Percentiles rank a stretch among this genome's conserved stretches.
Evolutionary conservation across 2,113 vertebrate species (phyloP).

Genomic region (Oenanthe melanoleuca): DNA sequence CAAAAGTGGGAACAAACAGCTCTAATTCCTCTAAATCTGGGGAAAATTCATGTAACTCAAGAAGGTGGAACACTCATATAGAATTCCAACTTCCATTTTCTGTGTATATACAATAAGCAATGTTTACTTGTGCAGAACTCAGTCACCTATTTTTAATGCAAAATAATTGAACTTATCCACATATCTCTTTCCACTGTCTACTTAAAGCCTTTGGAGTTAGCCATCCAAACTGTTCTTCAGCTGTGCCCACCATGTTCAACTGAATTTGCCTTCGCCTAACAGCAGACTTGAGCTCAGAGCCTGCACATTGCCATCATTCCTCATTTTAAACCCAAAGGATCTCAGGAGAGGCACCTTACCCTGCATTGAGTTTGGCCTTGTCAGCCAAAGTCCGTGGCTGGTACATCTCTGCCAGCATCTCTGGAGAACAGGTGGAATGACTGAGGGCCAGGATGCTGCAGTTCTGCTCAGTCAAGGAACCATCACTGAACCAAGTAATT

Average conservation of each 20-base stretch:
- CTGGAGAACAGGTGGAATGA: slow-evolving; percentile 77
- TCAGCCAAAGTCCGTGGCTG: slow-evolving; percentile 86
- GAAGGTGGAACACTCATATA: neutral
- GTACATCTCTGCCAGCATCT: slow-evolving; percentile 86
- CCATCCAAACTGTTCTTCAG: neutral
- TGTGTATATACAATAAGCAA: neutral
- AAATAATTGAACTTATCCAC: neutral
- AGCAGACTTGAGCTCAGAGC: neutral
- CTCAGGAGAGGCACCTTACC: slow-evolving; percentile 73
- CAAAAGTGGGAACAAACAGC: neutral
- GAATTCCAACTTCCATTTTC: neutral
- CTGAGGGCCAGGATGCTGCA: slow-evolving; percentile 77
- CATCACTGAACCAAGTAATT: slow-evolving; percentile 89
- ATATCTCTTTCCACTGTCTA: neutral
- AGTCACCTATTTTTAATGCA: neutral
- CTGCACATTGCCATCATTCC: neutral
- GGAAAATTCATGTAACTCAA: neutral
- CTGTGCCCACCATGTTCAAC: neutral
- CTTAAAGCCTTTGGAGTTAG: neutral
- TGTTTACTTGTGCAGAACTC: neutral
- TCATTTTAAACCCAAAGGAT: neutral
- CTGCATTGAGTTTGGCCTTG: slow-evolving; percentile 87
- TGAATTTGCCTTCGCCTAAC: neutral
- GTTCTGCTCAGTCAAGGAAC: slow-evolving; percentile 77
- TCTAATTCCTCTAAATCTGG: neutral